These are phyloP conservation scores for Lethocerus indicus DNA, from an alignment of 1,140 invertebrate genomes.

Conservation along the genomic window DNA sequence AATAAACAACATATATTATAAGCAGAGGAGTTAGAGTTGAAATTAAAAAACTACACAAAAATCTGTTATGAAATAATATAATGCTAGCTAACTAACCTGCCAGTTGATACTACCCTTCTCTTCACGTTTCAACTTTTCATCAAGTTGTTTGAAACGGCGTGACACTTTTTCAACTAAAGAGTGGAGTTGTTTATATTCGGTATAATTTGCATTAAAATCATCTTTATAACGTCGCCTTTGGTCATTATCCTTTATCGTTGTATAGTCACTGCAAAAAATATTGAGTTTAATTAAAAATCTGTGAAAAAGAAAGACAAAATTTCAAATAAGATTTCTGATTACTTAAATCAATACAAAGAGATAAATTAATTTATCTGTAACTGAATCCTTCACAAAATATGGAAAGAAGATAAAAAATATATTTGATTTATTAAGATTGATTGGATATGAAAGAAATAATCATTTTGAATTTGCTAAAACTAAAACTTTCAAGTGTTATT, in stretches of 20 bases:
- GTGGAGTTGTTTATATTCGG: conserved; percentile 63
- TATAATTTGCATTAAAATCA: conserved; percentile 72
- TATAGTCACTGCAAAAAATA: conserved; percentile 47
- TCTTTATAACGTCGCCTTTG: conserved; percentile 71
- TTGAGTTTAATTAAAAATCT: not conserved
- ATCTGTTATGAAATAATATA: not conserved
- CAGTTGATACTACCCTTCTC: conserved; percentile 30
- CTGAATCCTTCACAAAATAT: too few relatives aligned
- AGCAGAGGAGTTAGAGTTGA: too few relatives aligned
- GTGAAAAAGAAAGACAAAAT: not conserved
- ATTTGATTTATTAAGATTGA: too few relatives aligned
- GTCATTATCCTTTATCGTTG: conserved; percentile 50
- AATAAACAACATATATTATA: too few relatives aligned
- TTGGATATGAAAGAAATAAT: too few relatives aligned
- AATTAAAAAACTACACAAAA: not conserved
- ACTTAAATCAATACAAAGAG: not conserved
- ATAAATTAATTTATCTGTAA: too few relatives aligned
- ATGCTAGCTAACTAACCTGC: conserved; percentile 26
- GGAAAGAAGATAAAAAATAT: too few relatives aligned
- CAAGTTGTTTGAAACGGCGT: conserved; percentile 52
- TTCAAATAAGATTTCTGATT: not conserved
- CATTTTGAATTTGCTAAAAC: too few relatives aligned
- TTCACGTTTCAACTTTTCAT: conserved; percentile 34
- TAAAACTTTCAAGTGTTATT: too few relatives aligned
- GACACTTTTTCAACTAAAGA: conserved; percentile 55